Evolutionary conservation across 2,888 invertebrate genomes (phyloP).

Genomic region (Pachliopta kotzebuea): DNA sequence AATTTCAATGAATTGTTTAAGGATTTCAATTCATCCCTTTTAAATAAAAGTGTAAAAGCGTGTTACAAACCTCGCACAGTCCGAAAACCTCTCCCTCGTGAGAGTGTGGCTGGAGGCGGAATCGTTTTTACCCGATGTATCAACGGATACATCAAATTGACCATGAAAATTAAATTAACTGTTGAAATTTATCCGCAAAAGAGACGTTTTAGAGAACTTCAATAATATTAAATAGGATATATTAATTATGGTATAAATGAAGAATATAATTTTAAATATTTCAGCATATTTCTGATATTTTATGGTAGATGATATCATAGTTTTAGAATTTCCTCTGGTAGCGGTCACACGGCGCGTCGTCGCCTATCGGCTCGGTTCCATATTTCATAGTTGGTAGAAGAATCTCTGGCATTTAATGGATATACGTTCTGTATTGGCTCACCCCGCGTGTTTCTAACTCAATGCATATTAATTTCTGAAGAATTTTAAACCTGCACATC

Average conservation of each 20-base stretch:
- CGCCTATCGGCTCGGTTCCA: constrained; percentile 44
- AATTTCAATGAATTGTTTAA: no score
- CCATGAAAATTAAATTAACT: no score
- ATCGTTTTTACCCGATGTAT: constrained; percentile 42
- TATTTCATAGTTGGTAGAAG: constrained; percentile 59
- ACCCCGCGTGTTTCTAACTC: constrained; percentile 45
- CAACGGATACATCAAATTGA: constrained; percentile 33
- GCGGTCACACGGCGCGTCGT: constrained; percentile 47
- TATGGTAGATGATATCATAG: constrained; percentile 36
- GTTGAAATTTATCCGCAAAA: no score
- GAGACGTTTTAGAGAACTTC: no score
- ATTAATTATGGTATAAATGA: no score
- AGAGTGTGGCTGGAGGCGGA: constrained; percentile 55
- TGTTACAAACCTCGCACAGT: constrained; percentile 56
- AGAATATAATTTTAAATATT: constrained; percentile 10
- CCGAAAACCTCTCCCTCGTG: constrained; percentile 56
- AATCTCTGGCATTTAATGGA: constrained; percentile 56
- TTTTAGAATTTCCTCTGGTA: constrained; percentile 53
- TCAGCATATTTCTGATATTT: constrained; percentile 19
- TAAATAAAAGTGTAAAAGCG: constrained; percentile 66
- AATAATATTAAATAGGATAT: no score
- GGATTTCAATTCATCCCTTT: constrained; percentile 32
- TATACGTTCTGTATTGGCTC: constrained; percentile 56
- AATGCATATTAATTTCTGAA: constrained; percentile 26
- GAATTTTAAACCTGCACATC: constrained; percentile 11